These are phyloP conservation scores for Nematostella vectensis DNA, from an alignment of 92 coral and sea anemone species.

Conservation along the genomic window DNA sequence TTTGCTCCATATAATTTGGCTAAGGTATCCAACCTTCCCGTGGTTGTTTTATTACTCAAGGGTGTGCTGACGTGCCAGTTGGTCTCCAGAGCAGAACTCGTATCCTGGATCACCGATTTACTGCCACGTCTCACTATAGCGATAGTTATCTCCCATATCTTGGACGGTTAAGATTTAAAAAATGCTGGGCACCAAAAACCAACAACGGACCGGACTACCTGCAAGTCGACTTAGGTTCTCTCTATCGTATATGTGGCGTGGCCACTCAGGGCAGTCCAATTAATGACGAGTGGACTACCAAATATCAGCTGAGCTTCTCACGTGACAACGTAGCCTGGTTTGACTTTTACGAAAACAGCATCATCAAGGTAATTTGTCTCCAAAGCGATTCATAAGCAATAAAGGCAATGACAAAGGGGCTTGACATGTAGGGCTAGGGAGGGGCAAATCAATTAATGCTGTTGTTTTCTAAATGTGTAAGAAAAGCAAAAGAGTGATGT, in stretches of 20 bases:
- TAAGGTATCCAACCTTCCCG: not conserved
- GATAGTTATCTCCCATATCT: not conserved
- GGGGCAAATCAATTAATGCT: too few species aligned
- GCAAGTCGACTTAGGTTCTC: constrained; percentile 28
- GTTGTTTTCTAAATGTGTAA: too few species aligned
- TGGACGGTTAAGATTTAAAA: not conserved
- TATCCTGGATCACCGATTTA: constrained; percentile 8
- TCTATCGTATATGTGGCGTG: constrained; percentile 21
- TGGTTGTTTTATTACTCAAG: not conserved
- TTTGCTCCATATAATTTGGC: too few species aligned
- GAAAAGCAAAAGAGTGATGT: too few species aligned
- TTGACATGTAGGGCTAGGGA: too few species aligned
- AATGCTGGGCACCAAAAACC: not conserved
- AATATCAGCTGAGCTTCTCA: not conserved
- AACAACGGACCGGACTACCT: constrained; percentile 5
- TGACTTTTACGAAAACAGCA: not conserved
- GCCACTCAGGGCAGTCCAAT: constrained; percentile 18
- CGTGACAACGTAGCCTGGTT: constrained; percentile 9
- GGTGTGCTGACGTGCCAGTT: not conserved
- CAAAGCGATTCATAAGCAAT: too few species aligned
- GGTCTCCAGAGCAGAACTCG: not conserved
- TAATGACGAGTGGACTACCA: constrained; percentile 13
- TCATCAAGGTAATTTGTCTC: constrained; percentile 30
- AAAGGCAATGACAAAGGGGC: not conserved
- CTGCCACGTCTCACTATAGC: constrained; percentile 6